Conservation (phyloP, 2,797 vertebrate species). For the Lophius americanus region DNA sequence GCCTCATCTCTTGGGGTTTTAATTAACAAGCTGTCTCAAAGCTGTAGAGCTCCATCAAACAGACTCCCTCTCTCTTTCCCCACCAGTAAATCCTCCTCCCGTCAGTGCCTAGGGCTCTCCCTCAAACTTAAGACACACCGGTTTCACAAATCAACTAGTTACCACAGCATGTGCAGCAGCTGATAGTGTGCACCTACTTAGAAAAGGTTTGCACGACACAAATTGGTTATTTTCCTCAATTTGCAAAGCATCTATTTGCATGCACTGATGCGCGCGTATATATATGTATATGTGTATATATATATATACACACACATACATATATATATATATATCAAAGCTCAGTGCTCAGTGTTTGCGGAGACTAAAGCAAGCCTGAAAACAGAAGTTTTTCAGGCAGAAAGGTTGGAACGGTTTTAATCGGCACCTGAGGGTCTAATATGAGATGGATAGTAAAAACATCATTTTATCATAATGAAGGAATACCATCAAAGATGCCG, state of each 20-base stretch:
- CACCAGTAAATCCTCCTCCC: constrained; percentile 66
- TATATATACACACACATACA: too few relatives aligned
- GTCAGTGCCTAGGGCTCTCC: constrained; percentile 68
- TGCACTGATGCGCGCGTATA: constrained; percentile 24
- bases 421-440: too few relatives aligned
- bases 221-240: constrained; percentile 33
- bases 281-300: not conserved
- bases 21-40: constrained; percentile 88
- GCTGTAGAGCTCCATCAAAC: constrained; percentile 83
- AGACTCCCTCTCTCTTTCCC: constrained; percentile 54
- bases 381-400: too few relatives aligned
- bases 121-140: constrained; percentile 73
- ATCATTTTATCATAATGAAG: too few relatives aligned
- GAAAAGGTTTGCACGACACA: constrained; percentile 47
- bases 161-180: constrained; percentile 58
- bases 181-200: constrained; percentile 50
- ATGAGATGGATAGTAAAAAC: too few relatives aligned
- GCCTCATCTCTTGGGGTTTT: constrained; percentile 85
- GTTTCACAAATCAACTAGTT: constrained; percentile 71
- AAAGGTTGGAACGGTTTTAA: too few relatives aligned
- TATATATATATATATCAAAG: too few relatives aligned
- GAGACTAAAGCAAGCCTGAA: too few relatives aligned
- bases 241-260: constrained; percentile 29
- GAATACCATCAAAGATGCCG: too few relatives aligned
- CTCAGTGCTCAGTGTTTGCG: too few relatives aligned